Conservation (phyloP, 2,113 vertebrate species). For the Isichthys henryi region DNA sequence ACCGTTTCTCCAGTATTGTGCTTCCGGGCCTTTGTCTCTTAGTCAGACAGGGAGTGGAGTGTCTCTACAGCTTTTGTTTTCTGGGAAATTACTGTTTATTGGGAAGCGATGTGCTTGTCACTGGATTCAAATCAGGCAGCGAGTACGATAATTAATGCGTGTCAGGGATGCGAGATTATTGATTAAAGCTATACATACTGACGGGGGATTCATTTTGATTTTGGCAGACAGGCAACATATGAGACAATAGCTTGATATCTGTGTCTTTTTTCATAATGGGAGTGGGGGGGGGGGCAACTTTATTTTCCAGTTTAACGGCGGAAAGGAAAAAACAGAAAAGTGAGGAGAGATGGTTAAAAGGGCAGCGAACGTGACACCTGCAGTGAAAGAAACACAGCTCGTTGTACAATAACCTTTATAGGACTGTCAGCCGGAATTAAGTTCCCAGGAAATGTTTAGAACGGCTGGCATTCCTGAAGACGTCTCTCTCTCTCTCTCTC, state of each 20-base stretch:
- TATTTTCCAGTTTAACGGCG: not conserved
- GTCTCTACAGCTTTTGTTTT: not conserved
- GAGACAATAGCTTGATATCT: slow-evolving; percentile 23
- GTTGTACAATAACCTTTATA: not conserved
- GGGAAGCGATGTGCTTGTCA: not conserved
- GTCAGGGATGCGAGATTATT: slow-evolving; percentile 46
- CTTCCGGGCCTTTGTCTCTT: not conserved
- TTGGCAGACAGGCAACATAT: slow-evolving; percentile 51
- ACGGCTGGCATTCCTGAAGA: not conserved
- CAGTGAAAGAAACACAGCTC: not conserved
- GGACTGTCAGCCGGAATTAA: not conserved
- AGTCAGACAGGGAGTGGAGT: not conserved
- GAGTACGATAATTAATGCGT: slow-evolving; percentile 46
- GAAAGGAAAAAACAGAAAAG: not conserved
- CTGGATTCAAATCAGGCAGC: slow-evolving; percentile 34
- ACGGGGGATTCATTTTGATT: slow-evolving; percentile 54
- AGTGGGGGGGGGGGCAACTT: not conserved
- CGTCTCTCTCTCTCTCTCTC: not conserved
- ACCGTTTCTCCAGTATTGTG: not conserved
- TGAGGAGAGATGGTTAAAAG: not conserved
- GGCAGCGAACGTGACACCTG: not conserved
- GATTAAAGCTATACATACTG: slow-evolving; percentile 55
- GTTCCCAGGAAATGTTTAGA: not conserved
- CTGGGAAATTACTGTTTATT: not conserved
- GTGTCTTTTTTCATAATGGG: slow-evolving; percentile 21